phyloP scores from a whole-genome alignment of 2,888 invertebrate species.

The Maniola hyperantus region DNA sequence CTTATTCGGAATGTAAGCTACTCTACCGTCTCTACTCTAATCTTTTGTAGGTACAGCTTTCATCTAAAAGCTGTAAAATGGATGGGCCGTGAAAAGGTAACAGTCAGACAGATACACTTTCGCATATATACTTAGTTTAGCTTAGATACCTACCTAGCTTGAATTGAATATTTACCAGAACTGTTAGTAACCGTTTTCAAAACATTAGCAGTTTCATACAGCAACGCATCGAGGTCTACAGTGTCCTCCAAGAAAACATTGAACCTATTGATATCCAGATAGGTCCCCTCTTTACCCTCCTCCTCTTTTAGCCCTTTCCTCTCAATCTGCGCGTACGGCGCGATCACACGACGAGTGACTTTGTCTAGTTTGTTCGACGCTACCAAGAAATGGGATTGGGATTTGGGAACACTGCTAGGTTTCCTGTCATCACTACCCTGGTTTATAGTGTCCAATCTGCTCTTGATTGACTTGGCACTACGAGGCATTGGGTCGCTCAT shows the following conservation, averaged over 20 bases:
- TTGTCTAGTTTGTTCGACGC: slow-evolving; percentile 75
- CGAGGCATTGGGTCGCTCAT: slow-evolving; percentile 53
- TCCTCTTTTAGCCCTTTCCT: slow-evolving; percentile 66
- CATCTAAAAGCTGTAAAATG: too few relatives aligned
- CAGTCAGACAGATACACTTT: too few relatives aligned
- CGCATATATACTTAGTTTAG: too few relatives aligned
- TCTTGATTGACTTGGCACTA: slow-evolving; percentile 56
- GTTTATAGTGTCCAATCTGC: slow-evolving; percentile 51
- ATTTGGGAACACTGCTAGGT: slow-evolving; percentile 44
- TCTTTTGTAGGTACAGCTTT: too few relatives aligned
- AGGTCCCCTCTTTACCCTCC: slow-evolving; percentile 58
- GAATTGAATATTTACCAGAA: slow-evolving; percentile 60
- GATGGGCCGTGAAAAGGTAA: too few relatives aligned
- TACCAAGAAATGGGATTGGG: slow-evolving; percentile 70
- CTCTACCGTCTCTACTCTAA: too few relatives aligned
- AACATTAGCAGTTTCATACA: slow-evolving; percentile 83
- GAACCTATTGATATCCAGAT: slow-evolving; percentile 71
- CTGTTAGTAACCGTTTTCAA: slow-evolving; percentile 81
- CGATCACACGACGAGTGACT: slow-evolving; percentile 82
- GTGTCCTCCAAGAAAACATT: slow-evolving; percentile 80
- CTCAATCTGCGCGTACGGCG: slow-evolving; percentile 80
- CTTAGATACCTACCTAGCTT: too few relatives aligned
- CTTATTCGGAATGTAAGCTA: too few relatives aligned
- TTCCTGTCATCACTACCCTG: slow-evolving; percentile 34
- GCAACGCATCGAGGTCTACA: slow-evolving; percentile 78